A percentile compares a stretch with the other conserved stretches of the same genome.
Evolutionary conservation across 1,140 invertebrate genomes (phyloP).

Genomic region (Cherax destructor): DNA sequence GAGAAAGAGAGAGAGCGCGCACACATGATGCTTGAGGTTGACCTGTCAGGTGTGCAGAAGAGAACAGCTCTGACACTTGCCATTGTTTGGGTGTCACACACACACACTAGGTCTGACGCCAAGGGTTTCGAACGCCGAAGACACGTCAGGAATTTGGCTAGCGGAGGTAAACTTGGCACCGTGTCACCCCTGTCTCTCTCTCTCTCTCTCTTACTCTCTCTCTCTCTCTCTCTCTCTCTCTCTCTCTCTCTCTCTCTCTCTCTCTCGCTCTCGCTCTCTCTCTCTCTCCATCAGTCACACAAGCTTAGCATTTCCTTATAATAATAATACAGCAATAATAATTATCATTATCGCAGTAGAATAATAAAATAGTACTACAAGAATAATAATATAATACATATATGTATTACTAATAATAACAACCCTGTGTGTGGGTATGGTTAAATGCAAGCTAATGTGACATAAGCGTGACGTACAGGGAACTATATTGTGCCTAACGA

Average conservation of each 20-base stretch:
- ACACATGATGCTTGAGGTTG: too few relatives aligned
- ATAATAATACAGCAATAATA: too few relatives aligned
- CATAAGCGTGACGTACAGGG: too few relatives aligned
- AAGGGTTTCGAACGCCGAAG: neutral
- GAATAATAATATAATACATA: too few relatives aligned
- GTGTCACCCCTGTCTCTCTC: neutral
- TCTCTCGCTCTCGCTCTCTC: conserved; percentile 9
- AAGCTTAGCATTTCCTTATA: too few relatives aligned
- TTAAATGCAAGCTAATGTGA: too few relatives aligned
- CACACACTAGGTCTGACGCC: neutral
- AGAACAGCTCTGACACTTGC: neutral
- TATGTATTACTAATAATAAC: too few relatives aligned
- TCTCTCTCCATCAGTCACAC: neutral
- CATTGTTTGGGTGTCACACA: neutral
- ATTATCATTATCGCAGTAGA: too few relatives aligned
- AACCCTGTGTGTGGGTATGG: too few relatives aligned
- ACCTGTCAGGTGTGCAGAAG: too few relatives aligned
- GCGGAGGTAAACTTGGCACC: neutral
- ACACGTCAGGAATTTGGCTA: neutral
- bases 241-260: conserved; percentile 2
- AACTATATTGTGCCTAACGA: too few relatives aligned
- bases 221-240: neutral
- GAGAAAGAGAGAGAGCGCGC: neutral
- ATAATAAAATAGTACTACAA: too few relatives aligned
- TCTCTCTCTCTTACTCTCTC: neutral